Conservation (phyloP, 2,888 invertebrate species). For the Cryptus viduatorius region DNA sequence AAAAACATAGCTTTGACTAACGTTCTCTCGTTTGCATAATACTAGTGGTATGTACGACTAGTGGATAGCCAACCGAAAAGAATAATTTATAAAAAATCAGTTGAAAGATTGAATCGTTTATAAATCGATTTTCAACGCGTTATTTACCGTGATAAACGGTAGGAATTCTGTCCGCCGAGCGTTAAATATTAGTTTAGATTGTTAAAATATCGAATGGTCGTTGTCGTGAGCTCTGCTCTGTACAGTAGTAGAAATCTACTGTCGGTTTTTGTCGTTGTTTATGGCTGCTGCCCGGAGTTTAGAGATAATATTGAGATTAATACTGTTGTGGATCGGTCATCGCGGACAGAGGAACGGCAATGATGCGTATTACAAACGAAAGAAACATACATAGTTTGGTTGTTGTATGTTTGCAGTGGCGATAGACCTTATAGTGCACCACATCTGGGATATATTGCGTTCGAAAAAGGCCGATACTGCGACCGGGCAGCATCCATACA, state of each 20-base stretch:
- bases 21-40: slow-evolving; percentile 29
- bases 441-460: slow-evolving; percentile 98
- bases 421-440: slow-evolving; percentile 99
- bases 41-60: not conserved
- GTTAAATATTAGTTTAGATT: too few relatives aligned
- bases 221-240: too few relatives aligned
- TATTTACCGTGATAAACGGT: slow-evolving; percentile 31
- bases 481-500: slow-evolving; percentile 85
- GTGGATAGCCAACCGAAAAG: not conserved
- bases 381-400: slow-evolving; percentile 85
- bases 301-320: slow-evolving; percentile 7
- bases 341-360: slow-evolving; percentile 44
- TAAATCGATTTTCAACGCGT: not conserved
- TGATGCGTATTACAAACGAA: too few relatives aligned
- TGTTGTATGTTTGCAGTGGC: slow-evolving; percentile 95
- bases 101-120: slow-evolving; percentile 48
- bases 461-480: slow-evolving; percentile 85
- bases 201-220: too few relatives aligned
- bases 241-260: too few relatives aligned
- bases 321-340: slow-evolving; percentile 16
- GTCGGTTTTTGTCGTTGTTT: slow-evolving; percentile 11
- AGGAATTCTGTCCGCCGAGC: slow-evolving; percentile 38
- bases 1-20: slow-evolving; percentile 38
- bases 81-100: too few relatives aligned
- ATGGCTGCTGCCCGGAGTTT: slow-evolving; percentile 83